phyloP scores from a whole-genome alignment of 2,888 invertebrate species.

The Brachyptera putata region DNA sequence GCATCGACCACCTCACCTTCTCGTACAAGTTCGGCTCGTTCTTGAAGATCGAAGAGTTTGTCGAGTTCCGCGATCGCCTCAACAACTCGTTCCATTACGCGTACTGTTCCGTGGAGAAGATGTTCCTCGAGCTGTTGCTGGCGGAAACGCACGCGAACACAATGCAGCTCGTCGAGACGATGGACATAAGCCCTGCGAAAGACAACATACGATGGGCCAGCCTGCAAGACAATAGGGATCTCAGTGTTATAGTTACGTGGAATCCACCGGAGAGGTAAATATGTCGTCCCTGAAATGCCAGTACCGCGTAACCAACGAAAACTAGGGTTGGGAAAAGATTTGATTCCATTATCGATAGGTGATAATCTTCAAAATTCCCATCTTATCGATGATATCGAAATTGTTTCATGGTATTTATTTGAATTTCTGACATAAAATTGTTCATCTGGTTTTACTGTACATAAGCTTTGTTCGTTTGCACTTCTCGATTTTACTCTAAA shows the following conservation, averaged over 20 bases:
- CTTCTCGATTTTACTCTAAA: too few species aligned
- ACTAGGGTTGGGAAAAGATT: too few species aligned
- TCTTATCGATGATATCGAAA: too few species aligned
- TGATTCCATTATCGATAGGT: too few species aligned
- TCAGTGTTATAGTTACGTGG: constrained; percentile 65
- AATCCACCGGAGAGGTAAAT: constrained; percentile 46
- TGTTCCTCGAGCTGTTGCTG: constrained; percentile 62
- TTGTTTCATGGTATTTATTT: too few species aligned
- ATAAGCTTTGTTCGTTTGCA: too few species aligned
- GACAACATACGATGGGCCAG: constrained; percentile 57
- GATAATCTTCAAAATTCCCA: too few species aligned
- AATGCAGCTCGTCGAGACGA: constrained; percentile 52
- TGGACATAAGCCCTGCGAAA: constrained; percentile 46
- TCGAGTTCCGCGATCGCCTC: constrained; percentile 74
- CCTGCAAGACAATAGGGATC: constrained; percentile 70
- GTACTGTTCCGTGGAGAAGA: constrained; percentile 60
- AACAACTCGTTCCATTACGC: constrained; percentile 77
- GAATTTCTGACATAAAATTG: too few species aligned
- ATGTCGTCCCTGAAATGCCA: too few species aligned
- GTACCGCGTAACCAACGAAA: too few species aligned
- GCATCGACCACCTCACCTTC: constrained; percentile 84
- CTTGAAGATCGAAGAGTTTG: constrained; percentile 85
- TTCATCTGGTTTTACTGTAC: too few species aligned
- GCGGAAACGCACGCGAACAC: constrained; percentile 41
- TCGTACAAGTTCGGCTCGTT: constrained; percentile 95